Conservation (phyloP, 2,797 vertebrate species). For the Poeciliopsis paucimaculata region DNA sequence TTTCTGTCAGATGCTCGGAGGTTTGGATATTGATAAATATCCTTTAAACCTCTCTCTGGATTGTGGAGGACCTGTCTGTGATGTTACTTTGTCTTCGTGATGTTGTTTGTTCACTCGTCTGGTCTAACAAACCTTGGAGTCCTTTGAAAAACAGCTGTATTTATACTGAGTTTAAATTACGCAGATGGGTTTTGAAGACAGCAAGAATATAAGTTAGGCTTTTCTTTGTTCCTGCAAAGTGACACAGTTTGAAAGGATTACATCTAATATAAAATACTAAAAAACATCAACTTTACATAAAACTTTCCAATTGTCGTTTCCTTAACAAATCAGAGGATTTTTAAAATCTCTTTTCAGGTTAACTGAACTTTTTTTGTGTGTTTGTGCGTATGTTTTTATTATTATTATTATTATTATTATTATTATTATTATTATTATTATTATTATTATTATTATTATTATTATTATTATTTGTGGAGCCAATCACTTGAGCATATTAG, state of each 20-base stretch:
- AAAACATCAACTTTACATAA: neutral
- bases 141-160: neutral
- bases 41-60: neutral
- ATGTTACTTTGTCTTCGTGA: neutral
- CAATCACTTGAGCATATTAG: constrained; percentile 12
- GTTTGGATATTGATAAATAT: neutral
- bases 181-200: neutral
- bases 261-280: neutral
- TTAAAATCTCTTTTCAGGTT: no score
- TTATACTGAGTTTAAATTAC: neutral
- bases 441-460: no score
- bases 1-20: neutral
- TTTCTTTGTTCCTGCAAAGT: neutral
- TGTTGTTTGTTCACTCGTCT: neutral
- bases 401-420: no score
- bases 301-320: neutral
- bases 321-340: neutral
- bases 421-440: no score
- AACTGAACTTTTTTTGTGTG: neutral
- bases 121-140: neutral
- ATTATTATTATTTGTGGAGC: neutral
- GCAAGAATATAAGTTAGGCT: neutral
- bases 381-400: no score
- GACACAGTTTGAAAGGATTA: neutral
- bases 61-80: neutral